Evolutionary conservation across 2,888 invertebrate species (phyloP), one percentile per base, ranked within the genome.

Genomic region (Cheiracanthium punctorium): DNA sequence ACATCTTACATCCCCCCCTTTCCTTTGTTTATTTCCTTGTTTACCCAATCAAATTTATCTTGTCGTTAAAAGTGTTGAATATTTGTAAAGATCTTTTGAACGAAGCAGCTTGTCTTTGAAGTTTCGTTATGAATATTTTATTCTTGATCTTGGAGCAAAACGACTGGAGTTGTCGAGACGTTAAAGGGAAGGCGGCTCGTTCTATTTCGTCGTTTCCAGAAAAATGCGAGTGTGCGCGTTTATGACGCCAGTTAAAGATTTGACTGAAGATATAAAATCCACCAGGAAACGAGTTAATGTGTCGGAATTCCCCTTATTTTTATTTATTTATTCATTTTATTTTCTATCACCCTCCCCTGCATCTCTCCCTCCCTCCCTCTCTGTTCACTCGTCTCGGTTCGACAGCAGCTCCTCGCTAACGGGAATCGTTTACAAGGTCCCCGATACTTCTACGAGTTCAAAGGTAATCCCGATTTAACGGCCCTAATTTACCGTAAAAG

Each of bases 391-490:
- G n/a, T n/a, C n/a, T n/a, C n/a, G n/a, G n/a, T n/a, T n/a, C n/a
- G n/a, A n/a, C n/a, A n/a, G 1, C 5, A 24, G 58, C 58, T 20
- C 58, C 20, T 24, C 20, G 58, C 58, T 58, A 58, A 58, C 20
- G 58, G 58, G 58, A 58, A 58, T 58, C 58, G 58, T 58, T 58
- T 58, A 58, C 58, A 24, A 58, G 48, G 29, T n/a, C 58, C 14
- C 32, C 32, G 20, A 33, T 48, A 30, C 20, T 17, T 58, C 17
- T 73, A 24, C 29, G 48, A 73, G 58, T 58, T 41, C 75, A 75
- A 65, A 65, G 64, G 37, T 75, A 75, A 75, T 75, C 75, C 41
- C 20, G 64, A 33, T 75, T 75, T 64, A 75, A 75, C 75, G 64
- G 75, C 28, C n/a, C 64, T 75, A 64, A 64, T 75, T 58, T 71